Evolutionary conservation across 2,113 vertebrate species (phyloP).

Genomic region (Hippocampus zosterae): DNA sequence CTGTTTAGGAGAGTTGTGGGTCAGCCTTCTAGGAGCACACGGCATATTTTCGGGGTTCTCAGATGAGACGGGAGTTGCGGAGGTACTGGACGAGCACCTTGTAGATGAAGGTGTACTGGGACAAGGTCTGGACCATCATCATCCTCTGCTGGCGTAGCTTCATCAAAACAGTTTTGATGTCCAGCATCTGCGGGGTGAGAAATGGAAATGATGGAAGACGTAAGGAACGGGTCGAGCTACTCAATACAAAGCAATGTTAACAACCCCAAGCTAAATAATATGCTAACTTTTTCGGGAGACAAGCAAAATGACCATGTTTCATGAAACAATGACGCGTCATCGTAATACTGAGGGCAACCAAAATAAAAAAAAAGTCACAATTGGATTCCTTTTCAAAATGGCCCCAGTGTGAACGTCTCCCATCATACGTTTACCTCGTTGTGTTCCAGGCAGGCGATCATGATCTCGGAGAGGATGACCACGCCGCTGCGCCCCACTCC

Average conservation of each 20-base stretch:
- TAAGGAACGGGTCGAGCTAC: neutral
- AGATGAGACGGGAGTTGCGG: conserved; percentile 92
- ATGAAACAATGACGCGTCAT: too few relatives aligned
- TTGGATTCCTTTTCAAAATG: too few relatives aligned
- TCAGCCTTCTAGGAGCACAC: neutral
- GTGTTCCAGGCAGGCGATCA: conserved; percentile 95
- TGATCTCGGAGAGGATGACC: conserved; percentile 90
- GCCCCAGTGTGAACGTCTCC: neutral
- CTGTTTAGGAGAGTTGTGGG: conserved; percentile 58
- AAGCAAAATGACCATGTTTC: too few relatives aligned
- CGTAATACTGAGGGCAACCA: too few relatives aligned
- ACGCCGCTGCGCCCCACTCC: conserved; percentile 92
- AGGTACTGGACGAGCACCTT: conserved; percentile 93
- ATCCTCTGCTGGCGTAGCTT: conserved; percentile 87
- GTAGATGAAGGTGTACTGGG: conserved; percentile 94
- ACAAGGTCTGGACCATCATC: conserved; percentile 95
- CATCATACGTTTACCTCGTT: conserved; percentile 79
- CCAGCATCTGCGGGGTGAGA: conserved; percentile 73
- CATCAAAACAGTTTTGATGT: conserved; percentile 81
- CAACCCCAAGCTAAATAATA: too few relatives aligned
- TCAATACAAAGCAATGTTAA: neutral
- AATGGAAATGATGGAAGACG: neutral
- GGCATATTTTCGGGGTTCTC: conserved; percentile 28
- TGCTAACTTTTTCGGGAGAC: too few relatives aligned
- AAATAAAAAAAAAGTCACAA: too few relatives aligned